Conservation (phyloP, 1,140 invertebrate species). For the Bursaphelenchus mucronatus region DNA sequence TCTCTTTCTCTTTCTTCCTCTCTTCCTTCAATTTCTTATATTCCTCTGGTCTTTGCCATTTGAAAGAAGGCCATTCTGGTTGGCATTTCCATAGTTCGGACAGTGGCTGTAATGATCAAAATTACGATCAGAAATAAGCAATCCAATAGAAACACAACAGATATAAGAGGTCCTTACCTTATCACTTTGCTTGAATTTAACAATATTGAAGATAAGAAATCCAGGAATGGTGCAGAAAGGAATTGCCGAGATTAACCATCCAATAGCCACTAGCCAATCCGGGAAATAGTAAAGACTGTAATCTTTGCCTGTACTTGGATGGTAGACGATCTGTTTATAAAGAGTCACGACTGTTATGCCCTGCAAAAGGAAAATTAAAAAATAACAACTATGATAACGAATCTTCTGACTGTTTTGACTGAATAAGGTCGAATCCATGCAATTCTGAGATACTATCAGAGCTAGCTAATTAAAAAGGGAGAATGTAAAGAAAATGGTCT, state of each 20-base stretch:
- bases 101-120: background rate
- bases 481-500: too few relatives aligned
- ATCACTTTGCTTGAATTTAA: conserved; percentile 17
- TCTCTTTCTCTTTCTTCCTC: too few relatives aligned
- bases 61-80: conserved; percentile 7
- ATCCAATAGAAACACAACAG: background rate
- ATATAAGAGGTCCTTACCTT: conserved; percentile 5
- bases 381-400: conserved; percentile 14
- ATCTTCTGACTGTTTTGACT: background rate
- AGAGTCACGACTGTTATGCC: conserved; percentile 28
- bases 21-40: background rate
- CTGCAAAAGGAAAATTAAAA: conserved; percentile 24
- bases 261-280: conserved; percentile 27
- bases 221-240: conserved; percentile 25
- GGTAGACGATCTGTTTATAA: conserved; percentile 25
- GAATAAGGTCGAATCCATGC: background rate
- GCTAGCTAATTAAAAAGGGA: too few relatives aligned
- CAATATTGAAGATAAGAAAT: conserved; percentile 15
- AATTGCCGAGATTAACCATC: conserved; percentile 30
- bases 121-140: background rate
- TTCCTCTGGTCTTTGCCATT: conserved; percentile 6
- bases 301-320: conserved; percentile 34
- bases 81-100: conserved; percentile 1
- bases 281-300: conserved; percentile 28
- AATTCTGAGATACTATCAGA: too few relatives aligned